Base-by-base conservation (phyloP, 2,113 vertebrate genomes). In the Saccopteryx bilineata region DNA sequence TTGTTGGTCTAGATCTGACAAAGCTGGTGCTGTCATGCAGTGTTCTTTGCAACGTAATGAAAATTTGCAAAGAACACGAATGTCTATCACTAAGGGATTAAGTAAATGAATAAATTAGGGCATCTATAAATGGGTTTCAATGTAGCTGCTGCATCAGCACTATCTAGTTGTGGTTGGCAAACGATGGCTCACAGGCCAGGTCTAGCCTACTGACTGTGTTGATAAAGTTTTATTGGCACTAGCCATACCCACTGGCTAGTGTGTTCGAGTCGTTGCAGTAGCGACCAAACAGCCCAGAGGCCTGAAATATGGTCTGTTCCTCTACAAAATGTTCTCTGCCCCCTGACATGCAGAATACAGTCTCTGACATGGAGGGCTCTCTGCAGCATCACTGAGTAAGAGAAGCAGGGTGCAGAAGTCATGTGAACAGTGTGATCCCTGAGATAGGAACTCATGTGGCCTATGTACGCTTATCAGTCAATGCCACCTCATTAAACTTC, bases 141-240 rank as follows among this genome's bases (percentile, higher is more conserved):
- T 60, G 17, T 26, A 91, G 54, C 26, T 46, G 4, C 91, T 65
- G 21, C 15, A 18, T 28, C 24, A 21, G 15, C 83, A 23, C 31
- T 31, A n/a, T 7, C 5, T 39, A 24, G 24, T 28, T 52, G 28
- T 5, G 7, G 2, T 39, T 48, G 13, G 31, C 21, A 54, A 88
- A 50, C 66, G 82, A 14, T 54, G 71, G 5, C 63, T 95, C 31
- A 87, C 18, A 56, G 56, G 39, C 63, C 56, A 93, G 68, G 46
- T 56, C 74, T 28, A 93, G 68, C 11, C 71, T 66, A 48, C 3
- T 21, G 10, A 7, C 87, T 75, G 48, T 68, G 28, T 65, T 87
- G 17, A 56, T 80, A 87, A 85, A 68, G 28, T 82, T 92, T 92
- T 90, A 79, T 58, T 74, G 69, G 48, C 63, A 65, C 6, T 19